A percentile compares a stretch with the other conserved stretches of the same genome.
phyloP scores from a whole-genome alignment of 2,113 vertebrate species.

The Grus americana region DNA sequence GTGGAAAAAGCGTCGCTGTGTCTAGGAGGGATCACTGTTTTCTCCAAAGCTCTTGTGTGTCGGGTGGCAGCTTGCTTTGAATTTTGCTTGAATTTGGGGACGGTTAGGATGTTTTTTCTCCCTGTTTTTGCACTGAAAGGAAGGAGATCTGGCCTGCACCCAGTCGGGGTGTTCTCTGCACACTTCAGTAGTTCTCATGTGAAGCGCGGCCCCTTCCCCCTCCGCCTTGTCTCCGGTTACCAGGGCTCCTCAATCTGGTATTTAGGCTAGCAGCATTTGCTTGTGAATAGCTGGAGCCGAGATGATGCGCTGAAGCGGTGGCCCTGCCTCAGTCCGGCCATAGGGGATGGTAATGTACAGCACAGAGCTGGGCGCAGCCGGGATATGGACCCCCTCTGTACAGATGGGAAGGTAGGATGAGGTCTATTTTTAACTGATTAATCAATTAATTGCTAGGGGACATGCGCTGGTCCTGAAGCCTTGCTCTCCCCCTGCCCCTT shows the following conservation, averaged over 20 bases:
- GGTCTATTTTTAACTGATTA: not conserved
- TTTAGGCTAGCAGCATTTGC: conserved; percentile 65
- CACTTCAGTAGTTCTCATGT: conserved; percentile 38
- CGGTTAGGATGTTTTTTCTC: not conserved
- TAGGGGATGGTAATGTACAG: conserved; percentile 15
- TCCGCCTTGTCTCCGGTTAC: conserved; percentile 42
- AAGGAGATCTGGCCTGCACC: not conserved
- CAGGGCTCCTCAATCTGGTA: conserved; percentile 71
- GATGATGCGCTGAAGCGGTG: conserved; percentile 22
- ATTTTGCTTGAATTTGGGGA: not conserved
- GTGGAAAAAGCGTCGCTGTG: not conserved
- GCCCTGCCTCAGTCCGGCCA: conserved; percentile 1
- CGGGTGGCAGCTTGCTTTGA: accelerated
- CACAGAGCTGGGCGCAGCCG: not conserved
- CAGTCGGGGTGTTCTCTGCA: not conserved
- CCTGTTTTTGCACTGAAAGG: not conserved
- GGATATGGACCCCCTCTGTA: not conserved
- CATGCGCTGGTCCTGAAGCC: not conserved
- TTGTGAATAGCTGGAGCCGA: conserved; percentile 68
- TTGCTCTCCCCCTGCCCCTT: not conserved
- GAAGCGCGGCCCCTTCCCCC: not conserved
- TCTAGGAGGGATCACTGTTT: not conserved
- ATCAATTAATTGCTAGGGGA: not conserved
- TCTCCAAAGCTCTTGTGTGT: not conserved
- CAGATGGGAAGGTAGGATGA: not conserved